A percentile compares a stretch with the other conserved stretches of the same genome.
phyloP scores from a whole-genome alignment of 2,113 vertebrate genomes.

The Petromus typicus region DNA sequence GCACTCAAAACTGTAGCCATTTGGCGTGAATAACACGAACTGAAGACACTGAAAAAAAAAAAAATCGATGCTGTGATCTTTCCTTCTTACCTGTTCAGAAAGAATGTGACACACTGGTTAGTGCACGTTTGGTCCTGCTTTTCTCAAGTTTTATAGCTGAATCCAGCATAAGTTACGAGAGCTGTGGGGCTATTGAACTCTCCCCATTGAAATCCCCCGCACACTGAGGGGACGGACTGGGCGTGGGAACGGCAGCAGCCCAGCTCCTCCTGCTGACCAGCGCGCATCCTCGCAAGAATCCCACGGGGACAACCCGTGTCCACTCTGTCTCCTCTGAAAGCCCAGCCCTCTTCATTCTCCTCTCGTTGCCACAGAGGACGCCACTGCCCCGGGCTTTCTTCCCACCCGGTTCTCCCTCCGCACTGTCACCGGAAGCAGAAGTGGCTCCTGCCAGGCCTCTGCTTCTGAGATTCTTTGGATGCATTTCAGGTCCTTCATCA shows the following conservation, averaged over 20 bases:
- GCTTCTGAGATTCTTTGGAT: background rate
- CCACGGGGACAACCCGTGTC: background rate
- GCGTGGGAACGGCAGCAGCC: background rate
- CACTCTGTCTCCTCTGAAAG: too few species aligned
- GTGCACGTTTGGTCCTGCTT: slow-evolving; percentile 17
- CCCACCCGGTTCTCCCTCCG: background rate
- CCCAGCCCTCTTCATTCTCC: background rate
- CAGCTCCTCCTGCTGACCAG: background rate
- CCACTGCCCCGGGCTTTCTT: background rate
- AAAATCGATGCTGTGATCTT: background rate
- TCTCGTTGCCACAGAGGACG: background rate
- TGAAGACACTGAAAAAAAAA: slow-evolving; percentile 55
- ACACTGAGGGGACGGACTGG: background rate
- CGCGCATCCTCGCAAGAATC: slow-evolving; percentile 10
- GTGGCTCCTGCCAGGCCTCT: background rate
- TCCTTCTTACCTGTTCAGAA: slow-evolving; percentile 4
- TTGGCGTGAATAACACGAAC: slow-evolving; percentile 47
- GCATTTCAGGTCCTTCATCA: background rate
- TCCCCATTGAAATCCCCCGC: background rate
- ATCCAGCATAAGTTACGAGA: background rate
- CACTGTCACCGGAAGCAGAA: background rate
- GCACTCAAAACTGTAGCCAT: background rate
- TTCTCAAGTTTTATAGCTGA: background rate
- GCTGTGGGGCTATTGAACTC: background rate
- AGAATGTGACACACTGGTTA: background rate